phyloP scores from a whole-genome alignment of 2,797 vertebrate genomes.

The Sebastes steindachneri region DNA sequence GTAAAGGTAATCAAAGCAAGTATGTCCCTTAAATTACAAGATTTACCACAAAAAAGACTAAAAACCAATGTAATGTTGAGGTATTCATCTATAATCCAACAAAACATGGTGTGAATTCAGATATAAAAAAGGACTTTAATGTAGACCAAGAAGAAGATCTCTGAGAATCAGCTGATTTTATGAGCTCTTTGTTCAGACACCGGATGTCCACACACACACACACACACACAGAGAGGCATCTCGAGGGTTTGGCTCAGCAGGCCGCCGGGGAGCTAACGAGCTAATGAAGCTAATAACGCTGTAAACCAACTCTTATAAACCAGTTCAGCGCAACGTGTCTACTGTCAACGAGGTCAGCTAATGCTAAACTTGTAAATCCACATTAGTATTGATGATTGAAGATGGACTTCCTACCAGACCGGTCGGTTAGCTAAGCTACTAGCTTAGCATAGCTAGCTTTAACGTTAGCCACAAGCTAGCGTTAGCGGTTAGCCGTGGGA shows the following conservation, averaged over 20 bases:
- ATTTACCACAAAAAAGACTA: rapidly evolving
- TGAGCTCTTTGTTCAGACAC: slow-evolving; percentile 75
- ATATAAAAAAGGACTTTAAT: not conserved
- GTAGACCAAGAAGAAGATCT: not conserved
- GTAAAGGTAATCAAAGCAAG: not conserved
- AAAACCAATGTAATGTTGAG: rapidly evolving
- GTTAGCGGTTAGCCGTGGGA: too few relatives aligned
- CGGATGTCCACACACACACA: slow-evolving; percentile 65
- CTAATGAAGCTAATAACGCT: not conserved
- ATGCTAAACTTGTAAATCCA: rapidly evolving
- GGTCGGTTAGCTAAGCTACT: slow-evolving; percentile 13
- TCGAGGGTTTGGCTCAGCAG: slow-evolving; percentile 46
- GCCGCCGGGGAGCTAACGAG: slow-evolving; percentile 47
- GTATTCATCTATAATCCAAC: too few relatives aligned
- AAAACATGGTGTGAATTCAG: rapidly evolving
- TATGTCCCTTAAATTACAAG: rapidly evolving
- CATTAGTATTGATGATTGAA: too few relatives aligned
- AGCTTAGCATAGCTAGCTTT: slow-evolving; percentile 12
- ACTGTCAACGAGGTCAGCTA: rapidly evolving
- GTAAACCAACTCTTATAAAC: not conserved
- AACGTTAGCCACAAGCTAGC: slow-evolving; percentile 17
- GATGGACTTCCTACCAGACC: slow-evolving; percentile 9
- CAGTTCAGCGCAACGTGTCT: rapidly evolving
- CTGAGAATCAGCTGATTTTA: slow-evolving; percentile 53
- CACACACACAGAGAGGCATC: slow-evolving; percentile 51